Percentiles rank a stretch among this genome's conserved stretches.
Evolutionary conservation across 2,113 vertebrate genomes (phyloP).

Genomic region (Tupaia tana): DNA sequence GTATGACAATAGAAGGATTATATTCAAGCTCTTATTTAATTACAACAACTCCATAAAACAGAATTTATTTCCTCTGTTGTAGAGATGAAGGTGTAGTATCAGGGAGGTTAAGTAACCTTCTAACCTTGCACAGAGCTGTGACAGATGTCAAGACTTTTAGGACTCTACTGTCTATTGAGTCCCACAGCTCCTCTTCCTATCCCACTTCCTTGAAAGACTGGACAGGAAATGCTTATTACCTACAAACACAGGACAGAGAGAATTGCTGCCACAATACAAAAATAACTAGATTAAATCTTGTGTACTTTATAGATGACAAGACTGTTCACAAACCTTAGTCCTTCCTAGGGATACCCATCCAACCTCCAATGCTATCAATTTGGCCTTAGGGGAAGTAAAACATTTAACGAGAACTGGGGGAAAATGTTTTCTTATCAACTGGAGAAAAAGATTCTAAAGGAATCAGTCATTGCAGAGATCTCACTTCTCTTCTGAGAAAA

Average conservation of each 20-base stretch:
- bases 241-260: background rate
- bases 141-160: background rate
- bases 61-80: background rate
- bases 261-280: background rate
- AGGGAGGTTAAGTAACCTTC: background rate
- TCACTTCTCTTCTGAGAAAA: background rate
- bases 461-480: background rate
- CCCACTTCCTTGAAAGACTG: background rate
- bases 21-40: background rate
- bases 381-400: background rate
- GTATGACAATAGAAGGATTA: background rate
- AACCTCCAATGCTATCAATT: background rate
- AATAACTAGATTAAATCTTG: background rate
- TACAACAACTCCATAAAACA: background rate
- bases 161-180: background rate
- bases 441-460: background rate
- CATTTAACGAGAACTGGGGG: background rate
- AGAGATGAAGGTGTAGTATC: background rate
- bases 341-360: background rate
- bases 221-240: background rate
- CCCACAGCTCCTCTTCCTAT: background rate
- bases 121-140: too few relatives aligned
- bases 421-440: background rate
- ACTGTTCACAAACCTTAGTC: background rate
- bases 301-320: background rate